A percentile compares a stretch with the other conserved stretches of the same genome.
phyloP scores from a whole-genome alignment of 2,113 vertebrate species.

The Alosa alosa region DNA sequence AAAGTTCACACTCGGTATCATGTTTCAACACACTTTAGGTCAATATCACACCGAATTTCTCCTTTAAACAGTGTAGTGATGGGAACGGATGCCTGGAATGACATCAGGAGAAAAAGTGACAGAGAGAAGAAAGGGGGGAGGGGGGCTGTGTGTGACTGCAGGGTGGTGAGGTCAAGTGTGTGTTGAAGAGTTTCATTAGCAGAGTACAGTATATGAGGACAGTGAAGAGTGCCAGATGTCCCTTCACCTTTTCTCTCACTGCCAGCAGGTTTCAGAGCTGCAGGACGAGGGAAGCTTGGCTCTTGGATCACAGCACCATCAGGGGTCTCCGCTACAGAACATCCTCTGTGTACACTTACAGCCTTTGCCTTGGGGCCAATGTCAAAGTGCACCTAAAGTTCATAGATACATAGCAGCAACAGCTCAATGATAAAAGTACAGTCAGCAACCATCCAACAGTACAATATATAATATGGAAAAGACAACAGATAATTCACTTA shows the following conservation, averaged over 20 bases:
- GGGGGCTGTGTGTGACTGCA: no score
- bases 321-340: not conserved
- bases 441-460: not conserved
- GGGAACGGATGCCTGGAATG: no score
- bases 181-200: no score
- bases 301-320: slow-evolving; percentile 34
- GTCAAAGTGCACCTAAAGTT: slow-evolving; percentile 56
- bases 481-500: no score
- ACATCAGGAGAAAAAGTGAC: not conserved
- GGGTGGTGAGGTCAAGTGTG: no score
- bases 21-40: no score
- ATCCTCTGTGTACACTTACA: not conserved
- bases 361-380: slow-evolving; percentile 31
- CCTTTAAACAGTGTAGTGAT: no score
- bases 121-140: not conserved
- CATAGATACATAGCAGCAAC: slow-evolving; percentile 47
- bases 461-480: no score
- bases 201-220: no score
- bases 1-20: no score
- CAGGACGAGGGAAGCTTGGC: slow-evolving; percentile 20
- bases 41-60: no score
- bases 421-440: not conserved
- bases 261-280: not conserved
- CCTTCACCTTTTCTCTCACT: slow-evolving; percentile 35
- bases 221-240: not conserved